Base-by-base conservation (phyloP, 2,113 vertebrate genomes). In the Ophiodon elongatus region DNA sequence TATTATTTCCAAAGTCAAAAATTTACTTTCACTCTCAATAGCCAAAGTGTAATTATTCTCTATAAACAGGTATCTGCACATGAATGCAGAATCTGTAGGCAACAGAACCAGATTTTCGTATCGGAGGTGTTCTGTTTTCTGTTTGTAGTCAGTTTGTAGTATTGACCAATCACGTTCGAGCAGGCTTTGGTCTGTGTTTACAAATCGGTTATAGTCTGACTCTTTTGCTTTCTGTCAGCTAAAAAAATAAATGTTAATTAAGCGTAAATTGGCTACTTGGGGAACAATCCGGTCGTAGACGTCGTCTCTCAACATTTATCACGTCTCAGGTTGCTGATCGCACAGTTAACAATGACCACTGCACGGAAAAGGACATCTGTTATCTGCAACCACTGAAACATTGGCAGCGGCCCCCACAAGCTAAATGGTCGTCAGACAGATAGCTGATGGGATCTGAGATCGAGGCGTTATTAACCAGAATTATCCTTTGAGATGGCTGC, bases 1-100 rank as follows among this genome's bases (percentile, higher is more conserved):
- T 39, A 23, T 29, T 33, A 39, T 37, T 52, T 59, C 31, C 50
- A 50, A 84, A 21, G 25, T 82, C 39, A 66, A 33, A 8, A 50
- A 19, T 56, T 13, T 66, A 33, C 14, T 39, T 75, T 39, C 13
- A 57, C 11, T 2, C 21, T 72, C 25, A 50, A 43, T 39, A 47
- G n/a, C 3, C 25, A 8, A 37, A 0, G 14, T 65, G 9, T 25
- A 33, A 67, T 35, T 33, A 56, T 19, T 23, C 17, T 50, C 6
- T 50, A 50, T 50, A 21, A 50, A 50, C 19, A 9, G 50, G 21
- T 23, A n/a, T 54, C 50, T 54, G 50, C 50, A 54, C 45, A 47
- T 19, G 17, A 47, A 21, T 47, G 45, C 45, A 19, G 45, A 50
- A 50, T 50, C 45, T 7, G 45, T 54, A 21, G 19, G 23, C 19